phyloP scores from a whole-genome alignment of 2,888 invertebrate genomes.

The Portevinia maculata region DNA sequence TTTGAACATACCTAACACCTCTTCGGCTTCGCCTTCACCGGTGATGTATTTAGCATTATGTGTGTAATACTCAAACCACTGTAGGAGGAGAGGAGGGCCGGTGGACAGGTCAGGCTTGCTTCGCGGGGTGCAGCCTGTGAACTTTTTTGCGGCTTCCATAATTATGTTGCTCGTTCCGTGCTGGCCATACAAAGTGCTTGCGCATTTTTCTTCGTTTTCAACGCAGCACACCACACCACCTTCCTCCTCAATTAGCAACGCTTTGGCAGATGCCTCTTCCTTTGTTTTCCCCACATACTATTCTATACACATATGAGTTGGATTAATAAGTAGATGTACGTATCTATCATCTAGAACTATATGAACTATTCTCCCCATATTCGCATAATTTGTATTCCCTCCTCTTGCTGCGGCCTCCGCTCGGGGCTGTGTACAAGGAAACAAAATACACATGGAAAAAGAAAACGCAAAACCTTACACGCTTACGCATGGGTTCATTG shows the following conservation, averaged over 20 bases:
- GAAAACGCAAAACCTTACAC: slow-evolving; percentile 59
- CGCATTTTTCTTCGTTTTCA: slow-evolving; percentile 64
- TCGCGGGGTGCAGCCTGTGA: slow-evolving; percentile 59
- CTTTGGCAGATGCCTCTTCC: slow-evolving; percentile 37
- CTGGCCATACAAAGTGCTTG: slow-evolving; percentile 71
- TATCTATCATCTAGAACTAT: slow-evolving; percentile 60
- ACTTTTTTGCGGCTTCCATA: slow-evolving; percentile 67
- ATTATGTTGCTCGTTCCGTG: slow-evolving; percentile 67
- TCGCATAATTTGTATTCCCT: slow-evolving; percentile 54
- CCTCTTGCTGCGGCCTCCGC: neutral
- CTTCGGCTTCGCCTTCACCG: neutral
- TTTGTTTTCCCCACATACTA: slow-evolving; percentile 56
- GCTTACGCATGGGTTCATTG: slow-evolving; percentile 82
- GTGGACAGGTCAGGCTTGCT: slow-evolving; percentile 63
- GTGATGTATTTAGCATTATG: neutral
- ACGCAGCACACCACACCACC: slow-evolving; percentile 24
- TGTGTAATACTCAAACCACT: neutral
- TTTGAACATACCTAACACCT: slow-evolving; percentile 48
- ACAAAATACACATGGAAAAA: slow-evolving; percentile 51
- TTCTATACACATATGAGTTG: no score
- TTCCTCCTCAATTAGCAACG: slow-evolving; percentile 16
- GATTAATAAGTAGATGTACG: slow-evolving; percentile 8
- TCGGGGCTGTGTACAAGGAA: slow-evolving; percentile 34
- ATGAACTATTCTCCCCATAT: slow-evolving; percentile 63
- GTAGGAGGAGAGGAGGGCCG: neutral